Evolutionary conservation across 2,888 invertebrate genomes (phyloP), one percentile per base, ranked within the genome.

Genomic region (Caenorhabditis sp.): DNA sequence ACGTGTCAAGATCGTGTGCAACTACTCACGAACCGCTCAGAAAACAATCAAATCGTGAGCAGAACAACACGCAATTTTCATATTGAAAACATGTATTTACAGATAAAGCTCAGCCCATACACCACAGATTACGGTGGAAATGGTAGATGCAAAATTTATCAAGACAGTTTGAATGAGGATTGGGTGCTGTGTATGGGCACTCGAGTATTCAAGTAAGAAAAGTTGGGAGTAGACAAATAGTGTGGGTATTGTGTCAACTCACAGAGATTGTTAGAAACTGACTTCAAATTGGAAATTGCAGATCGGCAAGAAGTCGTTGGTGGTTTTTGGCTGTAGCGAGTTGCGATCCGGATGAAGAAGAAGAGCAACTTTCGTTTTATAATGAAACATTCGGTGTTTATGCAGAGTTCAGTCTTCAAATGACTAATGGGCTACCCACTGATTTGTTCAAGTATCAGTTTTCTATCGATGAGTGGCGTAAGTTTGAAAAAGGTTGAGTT

Each of bases 401-500:
- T 50, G 58, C 70, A 1, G 91, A 91, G 68, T 95, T 94, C 88
- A 92, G 91, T 85, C 92, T 95, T 79, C 89, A 92, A 66, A 93
- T 96, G 93, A 95, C 94, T 0, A 96, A 96, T 88, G 94, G 93
- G 0, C 26, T 72, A 91, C 92, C 91, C 0, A 92, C 92, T 0
- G 93, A 93, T 83, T 92, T 93, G 82, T 93, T 94, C 93, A 92
- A 92, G 83, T 92, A 93, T 86, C 95, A 96, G 86, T 95, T 95
- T 88, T 95, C 95, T 0, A 95, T 95, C 10, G 95, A 96, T 88
- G 94, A 96, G 89, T 95, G 95, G 89, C 94, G 95, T 94, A 91
- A 92, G 93, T 90, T 50, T 4, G 10, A 31, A 31, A 4, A 19
- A 36, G 54, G 54, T 27, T 76, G 36, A 59, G 21, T 65, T 59